phyloP scores from a whole-genome alignment of 2,797 vertebrate species.

The Melanotaenia nigrans region DNA sequence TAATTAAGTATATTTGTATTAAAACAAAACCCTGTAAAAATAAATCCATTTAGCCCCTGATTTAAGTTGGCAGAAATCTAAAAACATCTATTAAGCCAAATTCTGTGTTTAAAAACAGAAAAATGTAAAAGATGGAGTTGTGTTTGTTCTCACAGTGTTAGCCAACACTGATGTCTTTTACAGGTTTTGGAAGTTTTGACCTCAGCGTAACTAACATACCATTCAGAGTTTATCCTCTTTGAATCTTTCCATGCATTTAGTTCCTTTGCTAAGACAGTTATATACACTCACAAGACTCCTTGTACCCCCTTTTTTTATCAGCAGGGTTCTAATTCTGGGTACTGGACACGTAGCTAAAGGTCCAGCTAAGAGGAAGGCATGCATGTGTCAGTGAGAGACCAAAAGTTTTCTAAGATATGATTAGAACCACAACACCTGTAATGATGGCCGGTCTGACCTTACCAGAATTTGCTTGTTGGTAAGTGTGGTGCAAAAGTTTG shows the following conservation, averaged over 20 bases:
- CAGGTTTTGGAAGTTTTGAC: conserved; percentile 32
- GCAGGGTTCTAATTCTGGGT: no score
- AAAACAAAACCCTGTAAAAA: conserved; percentile 11
- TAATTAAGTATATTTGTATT: neutral
- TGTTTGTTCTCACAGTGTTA: conserved; percentile 40
- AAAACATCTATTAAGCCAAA: neutral
- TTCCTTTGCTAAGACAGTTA: conserved; percentile 20
- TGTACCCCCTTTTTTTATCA: neutral
- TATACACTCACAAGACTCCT: conserved; percentile 18
- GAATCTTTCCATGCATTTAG: conserved; percentile 27
- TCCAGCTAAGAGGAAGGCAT: neutral
- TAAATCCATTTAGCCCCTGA: conserved; percentile 9
- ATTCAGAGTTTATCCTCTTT: conserved; percentile 20
- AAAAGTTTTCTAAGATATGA: conserved; percentile 44
- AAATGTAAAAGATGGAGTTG: conserved; percentile 5
- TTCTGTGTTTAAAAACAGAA: conserved; percentile 3
- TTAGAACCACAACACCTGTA: conserved; percentile 40
- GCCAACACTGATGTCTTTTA: conserved; percentile 48
- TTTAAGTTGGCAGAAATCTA: conserved; percentile 9
- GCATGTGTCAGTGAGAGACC: conserved; percentile 1
- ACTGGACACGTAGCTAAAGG: no score
- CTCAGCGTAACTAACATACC: conserved; percentile 31
- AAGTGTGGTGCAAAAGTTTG: conserved; percentile 19
- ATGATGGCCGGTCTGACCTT: conserved; percentile 32
- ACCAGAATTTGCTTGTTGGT: conserved; percentile 30